These are phyloP conservation scores for Enteromius afrohamiltoni DNA, from an alignment of 2,797 vertebrate species.

Conservation along the genomic window DNA sequence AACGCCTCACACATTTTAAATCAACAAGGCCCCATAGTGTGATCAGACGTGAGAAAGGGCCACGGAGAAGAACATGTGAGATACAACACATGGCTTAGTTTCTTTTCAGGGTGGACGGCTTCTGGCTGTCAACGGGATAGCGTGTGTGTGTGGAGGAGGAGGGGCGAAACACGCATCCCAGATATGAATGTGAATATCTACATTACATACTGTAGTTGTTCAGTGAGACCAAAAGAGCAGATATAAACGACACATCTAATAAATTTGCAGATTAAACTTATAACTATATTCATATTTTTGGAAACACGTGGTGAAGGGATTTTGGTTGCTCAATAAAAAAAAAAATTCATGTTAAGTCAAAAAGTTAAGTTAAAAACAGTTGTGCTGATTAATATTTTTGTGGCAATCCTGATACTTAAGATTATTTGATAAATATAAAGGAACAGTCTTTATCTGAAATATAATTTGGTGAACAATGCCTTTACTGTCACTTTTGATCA, in stretches of 20 bases:
- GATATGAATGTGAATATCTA: constrained; percentile 71
- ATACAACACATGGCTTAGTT: constrained; percentile 66
- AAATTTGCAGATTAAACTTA: constrained; percentile 66
- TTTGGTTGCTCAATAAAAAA: neutral
- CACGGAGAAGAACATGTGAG: constrained; percentile 66
- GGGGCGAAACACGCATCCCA: constrained; percentile 61
- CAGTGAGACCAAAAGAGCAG: constrained; percentile 68
- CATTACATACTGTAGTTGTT: constrained; percentile 59
- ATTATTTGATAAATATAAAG: neutral
- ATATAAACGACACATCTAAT: constrained; percentile 71
- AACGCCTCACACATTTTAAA: constrained; percentile 63
- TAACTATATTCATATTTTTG: constrained; percentile 57
- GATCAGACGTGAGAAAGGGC: constrained; percentile 63
- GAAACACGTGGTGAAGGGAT: neutral
- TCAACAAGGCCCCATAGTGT: constrained; percentile 61
- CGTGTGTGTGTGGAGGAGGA: constrained; percentile 49
- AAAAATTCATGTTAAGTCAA: too few species aligned
- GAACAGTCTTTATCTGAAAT: neutral
- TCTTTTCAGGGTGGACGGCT: constrained; percentile 62
- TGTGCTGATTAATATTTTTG: neutral
- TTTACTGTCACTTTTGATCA: neutral
- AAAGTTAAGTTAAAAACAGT: too few species aligned
- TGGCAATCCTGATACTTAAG: neutral
- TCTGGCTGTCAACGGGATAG: constrained; percentile 68
- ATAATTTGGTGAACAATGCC: neutral